A percentile compares a stretch with the other conserved stretches of the same genome.
phyloP scores from a whole-genome alignment of 1,140 invertebrate species.

The Bursaphelenchus mucronatus region DNA sequence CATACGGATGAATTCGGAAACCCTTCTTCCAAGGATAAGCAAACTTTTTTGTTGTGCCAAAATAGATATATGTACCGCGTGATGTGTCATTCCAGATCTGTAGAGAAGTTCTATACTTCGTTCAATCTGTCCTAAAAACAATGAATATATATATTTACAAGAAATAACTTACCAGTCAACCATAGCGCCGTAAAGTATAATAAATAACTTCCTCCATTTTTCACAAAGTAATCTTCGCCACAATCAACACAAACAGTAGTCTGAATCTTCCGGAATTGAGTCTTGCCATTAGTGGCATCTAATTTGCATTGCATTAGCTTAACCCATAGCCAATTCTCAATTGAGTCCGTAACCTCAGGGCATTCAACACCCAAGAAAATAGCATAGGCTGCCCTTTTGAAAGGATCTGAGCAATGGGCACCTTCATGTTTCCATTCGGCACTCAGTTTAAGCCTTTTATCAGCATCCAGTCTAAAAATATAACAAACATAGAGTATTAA shows the following conservation, averaged over 20 bases:
- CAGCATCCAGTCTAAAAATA: conserved; percentile 43
- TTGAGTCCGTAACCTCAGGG: conserved; percentile 44
- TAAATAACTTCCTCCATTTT: conserved; percentile 29
- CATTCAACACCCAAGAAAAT: conserved; percentile 46
- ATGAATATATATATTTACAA: too few species aligned
- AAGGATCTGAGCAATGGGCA: conserved; percentile 32
- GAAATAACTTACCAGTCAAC: conserved; percentile 39
- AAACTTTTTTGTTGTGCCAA: conserved; percentile 39
- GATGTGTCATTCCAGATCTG: conserved; percentile 23
- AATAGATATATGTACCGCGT: conserved; percentile 53
- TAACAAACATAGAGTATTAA: not conserved
- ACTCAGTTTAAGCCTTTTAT: conserved; percentile 45
- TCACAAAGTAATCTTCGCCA: conserved; percentile 56
- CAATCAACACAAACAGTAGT: conserved; percentile 46
- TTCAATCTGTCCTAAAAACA: conserved; percentile 41
- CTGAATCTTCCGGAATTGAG: conserved; percentile 49
- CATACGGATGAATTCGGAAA: conserved; percentile 39
- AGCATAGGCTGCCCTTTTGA: conserved; percentile 49
- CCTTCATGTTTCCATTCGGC: conserved; percentile 51
- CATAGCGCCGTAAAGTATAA: conserved; percentile 54
- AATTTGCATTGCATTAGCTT: conserved; percentile 41
- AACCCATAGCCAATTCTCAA: conserved; percentile 59
- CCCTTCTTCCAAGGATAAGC: conserved; percentile 29
- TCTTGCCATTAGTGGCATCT: conserved; percentile 25
- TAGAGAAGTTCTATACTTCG: conserved; percentile 45